phyloP scores from a whole-genome alignment of 2,113 vertebrate species.

The Corvus cornix region DNA sequence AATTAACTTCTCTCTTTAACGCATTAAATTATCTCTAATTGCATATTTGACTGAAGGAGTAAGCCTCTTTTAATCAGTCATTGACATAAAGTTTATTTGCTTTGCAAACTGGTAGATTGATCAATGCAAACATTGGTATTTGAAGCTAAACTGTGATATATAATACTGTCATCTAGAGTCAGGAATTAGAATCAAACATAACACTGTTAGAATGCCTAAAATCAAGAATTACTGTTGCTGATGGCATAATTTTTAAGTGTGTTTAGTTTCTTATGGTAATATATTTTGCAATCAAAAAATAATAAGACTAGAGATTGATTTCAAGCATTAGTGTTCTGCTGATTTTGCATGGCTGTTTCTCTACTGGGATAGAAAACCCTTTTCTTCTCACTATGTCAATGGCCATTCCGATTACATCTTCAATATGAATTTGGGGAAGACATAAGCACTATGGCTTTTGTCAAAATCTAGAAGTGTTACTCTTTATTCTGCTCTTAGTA shows the following conservation, averaged over 20 bases:
- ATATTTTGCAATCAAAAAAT: not conserved
- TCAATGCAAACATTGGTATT: slow-evolving; percentile 9
- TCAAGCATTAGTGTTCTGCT: not conserved
- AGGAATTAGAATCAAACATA: not conserved
- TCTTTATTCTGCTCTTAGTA: not conserved
- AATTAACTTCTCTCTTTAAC: not conserved
- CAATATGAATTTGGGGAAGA: not conserved
- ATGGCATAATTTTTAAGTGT: not conserved
- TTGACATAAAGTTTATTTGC: slow-evolving; percentile 23
- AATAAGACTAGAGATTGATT: not conserved
- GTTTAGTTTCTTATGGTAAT: not conserved
- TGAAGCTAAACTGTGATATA: not conserved
- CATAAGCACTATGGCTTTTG: not conserved
- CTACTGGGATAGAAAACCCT: not conserved
- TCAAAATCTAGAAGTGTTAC: not conserved
- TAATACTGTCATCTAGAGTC: not conserved
- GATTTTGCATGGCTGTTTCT: not conserved
- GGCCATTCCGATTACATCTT: not conserved
- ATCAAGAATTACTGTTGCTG: not conserved
- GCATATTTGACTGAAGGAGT: not conserved
- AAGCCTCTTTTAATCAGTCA: slow-evolving; percentile 24
- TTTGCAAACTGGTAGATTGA: slow-evolving; percentile 28
- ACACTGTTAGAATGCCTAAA: not conserved
- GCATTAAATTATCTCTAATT: slow-evolving; percentile 9
- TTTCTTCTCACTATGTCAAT: not conserved